These are phyloP conservation scores for Sarcophaga caerulescens DNA, from an alignment of 2,888 invertebrate genomes.

Conservation along the genomic window DNA sequence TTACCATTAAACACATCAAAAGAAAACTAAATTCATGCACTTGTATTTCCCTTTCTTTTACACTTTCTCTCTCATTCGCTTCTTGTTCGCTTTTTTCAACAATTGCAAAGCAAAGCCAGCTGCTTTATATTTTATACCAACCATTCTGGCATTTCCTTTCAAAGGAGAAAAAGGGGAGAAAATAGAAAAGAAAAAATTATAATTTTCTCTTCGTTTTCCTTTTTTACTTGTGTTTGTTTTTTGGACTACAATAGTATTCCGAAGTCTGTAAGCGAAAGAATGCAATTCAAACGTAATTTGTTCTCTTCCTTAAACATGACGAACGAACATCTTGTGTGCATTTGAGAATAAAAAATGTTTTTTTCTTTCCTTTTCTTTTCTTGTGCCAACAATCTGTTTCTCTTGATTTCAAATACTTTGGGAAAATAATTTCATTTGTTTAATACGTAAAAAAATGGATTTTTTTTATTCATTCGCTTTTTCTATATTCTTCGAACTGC, in stretches of 20 bases:
- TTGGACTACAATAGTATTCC: neutral
- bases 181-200: too few relatives aligned
- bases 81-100: too few relatives aligned
- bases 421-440: constrained; percentile 46
- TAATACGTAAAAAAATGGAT: neutral
- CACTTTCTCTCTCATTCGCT: too few relatives aligned
- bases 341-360: constrained; percentile 17
- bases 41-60: too few relatives aligned
- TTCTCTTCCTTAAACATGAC: constrained; percentile 1
- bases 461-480: neutral
- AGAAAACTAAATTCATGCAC: too few relatives aligned
- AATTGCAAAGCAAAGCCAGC: too few relatives aligned
- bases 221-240: neutral
- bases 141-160: too few relatives aligned
- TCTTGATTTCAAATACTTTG: constrained; percentile 34
- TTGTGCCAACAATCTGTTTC: constrained; percentile 43
- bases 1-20: too few relatives aligned
- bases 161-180: too few relatives aligned
- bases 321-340: constrained; percentile 34
- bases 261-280: neutral
- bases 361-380: neutral
- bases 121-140: too few relatives aligned
- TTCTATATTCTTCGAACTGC: neutral
- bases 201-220: too few relatives aligned
- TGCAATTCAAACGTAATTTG: neutral